phyloP scores from a whole-genome alignment of 2,888 invertebrate species.

The Meiosimyza platycephala region DNA sequence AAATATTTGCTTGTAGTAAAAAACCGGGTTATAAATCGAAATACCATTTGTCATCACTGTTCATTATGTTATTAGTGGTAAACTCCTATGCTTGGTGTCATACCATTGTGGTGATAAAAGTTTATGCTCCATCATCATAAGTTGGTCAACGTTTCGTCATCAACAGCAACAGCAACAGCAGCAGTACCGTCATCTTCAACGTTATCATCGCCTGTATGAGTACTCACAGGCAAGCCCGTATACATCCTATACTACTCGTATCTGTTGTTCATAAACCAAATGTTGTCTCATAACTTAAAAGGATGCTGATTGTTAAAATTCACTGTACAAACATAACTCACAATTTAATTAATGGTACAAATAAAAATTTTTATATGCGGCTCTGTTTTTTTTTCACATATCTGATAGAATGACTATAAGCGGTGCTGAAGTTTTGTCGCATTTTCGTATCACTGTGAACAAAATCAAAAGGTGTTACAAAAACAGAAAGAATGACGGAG shows the following conservation, averaged over 20 bases:
- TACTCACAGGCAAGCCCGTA: background rate
- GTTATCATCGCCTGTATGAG: background rate
- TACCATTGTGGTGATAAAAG: constrained; percentile 36
- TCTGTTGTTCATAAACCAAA: background rate
- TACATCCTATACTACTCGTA: background rate
- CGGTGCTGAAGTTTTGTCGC: too few relatives aligned
- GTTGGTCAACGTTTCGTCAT: constrained; percentile 21
- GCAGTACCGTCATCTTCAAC: background rate
- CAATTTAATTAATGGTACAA: constrained; percentile 16
- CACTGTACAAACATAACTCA: constrained; percentile 13
- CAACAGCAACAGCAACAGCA: background rate
- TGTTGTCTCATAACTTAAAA: constrained; percentile 22
- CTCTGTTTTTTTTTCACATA: too few relatives aligned
- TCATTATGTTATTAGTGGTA: background rate
- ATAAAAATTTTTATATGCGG: constrained; percentile 4
- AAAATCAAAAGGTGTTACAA: too few relatives aligned
- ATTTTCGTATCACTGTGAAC: too few relatives aligned
- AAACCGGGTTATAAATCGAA: too few relatives aligned
- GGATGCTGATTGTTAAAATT: constrained; percentile 18
- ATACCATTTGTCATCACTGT: background rate
- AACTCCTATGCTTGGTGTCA: constrained; percentile 9
- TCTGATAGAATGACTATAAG: too few relatives aligned
- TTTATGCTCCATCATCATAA: constrained; percentile 31
- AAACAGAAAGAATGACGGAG: too few relatives aligned
- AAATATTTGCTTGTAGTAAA: too few relatives aligned